Conservation (phyloP, 2,888 invertebrate genomes). For the Zhuqinia jingwanae region DNA sequence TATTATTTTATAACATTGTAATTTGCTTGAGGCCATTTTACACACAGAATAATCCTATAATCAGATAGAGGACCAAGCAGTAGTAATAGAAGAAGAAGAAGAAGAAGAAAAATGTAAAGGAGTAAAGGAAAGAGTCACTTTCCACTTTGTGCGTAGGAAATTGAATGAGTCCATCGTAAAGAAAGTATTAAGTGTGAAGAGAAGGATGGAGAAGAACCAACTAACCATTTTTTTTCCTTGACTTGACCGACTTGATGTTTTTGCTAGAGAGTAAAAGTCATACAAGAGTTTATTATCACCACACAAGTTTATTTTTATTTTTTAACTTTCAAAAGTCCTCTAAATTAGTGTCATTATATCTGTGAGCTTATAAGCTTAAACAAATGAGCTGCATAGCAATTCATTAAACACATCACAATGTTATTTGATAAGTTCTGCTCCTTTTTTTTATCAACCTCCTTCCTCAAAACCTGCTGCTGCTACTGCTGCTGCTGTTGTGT, state of each 20-base stretch:
- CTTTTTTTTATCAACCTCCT: background rate
- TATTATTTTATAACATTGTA: slow-evolving; percentile 37
- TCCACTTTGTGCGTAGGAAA: slow-evolving; percentile 27
- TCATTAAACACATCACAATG: slow-evolving; percentile 49
- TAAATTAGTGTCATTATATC: slow-evolving; percentile 56
- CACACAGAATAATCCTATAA: slow-evolving; percentile 57
- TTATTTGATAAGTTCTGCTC: background rate
- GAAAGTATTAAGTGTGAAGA: slow-evolving; percentile 8
- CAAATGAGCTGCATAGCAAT: slow-evolving; percentile 53
- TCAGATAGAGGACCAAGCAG: slow-evolving; percentile 28
- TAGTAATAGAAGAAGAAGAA: background rate
- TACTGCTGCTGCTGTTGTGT: too few species aligned
- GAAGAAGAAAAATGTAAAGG: background rate
- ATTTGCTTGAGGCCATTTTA: slow-evolving; percentile 39
- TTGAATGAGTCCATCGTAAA: slow-evolving; percentile 30
- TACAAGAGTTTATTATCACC: too few species aligned
- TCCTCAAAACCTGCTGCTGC: background rate
- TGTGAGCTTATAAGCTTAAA: slow-evolving; percentile 11
- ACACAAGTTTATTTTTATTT: background rate
- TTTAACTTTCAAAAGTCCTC: slow-evolving; percentile 37
- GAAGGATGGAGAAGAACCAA: too few species aligned
- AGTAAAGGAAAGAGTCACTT: too few species aligned
- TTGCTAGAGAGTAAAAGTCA: background rate
- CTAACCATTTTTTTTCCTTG: too few species aligned
- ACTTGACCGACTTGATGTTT: slow-evolving; percentile 7